Base-by-base conservation (phyloP, 2,888 invertebrate species). In the Calliopum simillimum region DNA sequence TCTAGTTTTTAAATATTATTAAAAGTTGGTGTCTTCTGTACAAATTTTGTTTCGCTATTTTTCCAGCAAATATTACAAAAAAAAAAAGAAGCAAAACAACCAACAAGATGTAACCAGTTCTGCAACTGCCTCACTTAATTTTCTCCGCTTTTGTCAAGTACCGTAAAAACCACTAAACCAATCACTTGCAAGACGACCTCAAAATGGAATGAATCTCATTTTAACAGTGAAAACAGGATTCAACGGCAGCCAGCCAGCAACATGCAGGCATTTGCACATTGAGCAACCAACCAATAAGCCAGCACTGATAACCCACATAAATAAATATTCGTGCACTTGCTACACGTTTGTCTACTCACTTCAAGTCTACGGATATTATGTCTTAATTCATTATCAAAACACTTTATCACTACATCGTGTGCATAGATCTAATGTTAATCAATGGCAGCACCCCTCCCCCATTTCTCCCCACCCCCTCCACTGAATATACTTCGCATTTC, bases 151-250 rank as follows among this genome's bases (percentile, higher is more conserved):
- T 59, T 21, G 55, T 16, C 25, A 33, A 47, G n/a, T 58, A 46
- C 25, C 33, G n/a, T 47, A 14, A 14, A 19, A 19, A 21, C 61
- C 43, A 6, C 33, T 56, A 56, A 66, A 23, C 25, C 51, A 23
- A 33, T 51, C 69, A 33, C 66, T 41, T 67, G 74, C 55, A 53
- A 56, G 74, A 70, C 76, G 82, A 79, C 80, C 82, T 76, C 81
- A 76, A 80, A 80, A 70, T 53, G 55, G 33, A 33, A 16, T 16
- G 51, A 23, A 64, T 41, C n/a, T 13, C 41, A 19, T 58, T 19
- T 72, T 79, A 79, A 77, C 78, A 81, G 79, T 80, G 79, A 81
- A 80, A 80, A 82, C 82, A 81, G 80, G 82, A 82, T 82, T 64
- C 41, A 41, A 51, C 51, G 51, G 64, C 51, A 51, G 41, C 21